phyloP scores from a whole-genome alignment of 2,888 invertebrate genomes.

The Ptilodon capucinus region DNA sequence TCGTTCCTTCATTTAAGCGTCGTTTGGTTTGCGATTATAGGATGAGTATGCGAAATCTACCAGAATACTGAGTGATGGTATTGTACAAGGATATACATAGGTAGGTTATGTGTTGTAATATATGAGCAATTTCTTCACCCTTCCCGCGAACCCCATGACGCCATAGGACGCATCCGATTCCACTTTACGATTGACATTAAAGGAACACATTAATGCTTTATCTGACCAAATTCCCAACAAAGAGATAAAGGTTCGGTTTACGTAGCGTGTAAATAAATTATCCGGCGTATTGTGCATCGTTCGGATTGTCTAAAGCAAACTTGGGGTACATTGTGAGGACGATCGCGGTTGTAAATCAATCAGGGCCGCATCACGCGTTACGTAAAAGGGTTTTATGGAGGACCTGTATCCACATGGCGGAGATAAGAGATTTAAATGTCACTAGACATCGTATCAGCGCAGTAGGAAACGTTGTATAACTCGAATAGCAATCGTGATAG shows the following conservation, averaged over 20 bases:
- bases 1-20: too few species aligned
- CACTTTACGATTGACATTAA: conserved; percentile 73
- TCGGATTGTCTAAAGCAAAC: conserved; percentile 72
- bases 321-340: conserved; percentile 60
- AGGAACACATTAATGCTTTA: conserved; percentile 75
- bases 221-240: conserved; percentile 71
- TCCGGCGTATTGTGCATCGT: conserved; percentile 60
- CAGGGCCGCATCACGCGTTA: conserved; percentile 57
- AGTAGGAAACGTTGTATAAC: neutral
- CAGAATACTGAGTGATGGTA: too few species aligned
- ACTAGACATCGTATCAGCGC: conserved; percentile 5
- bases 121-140: neutral
- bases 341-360: conserved; percentile 69
- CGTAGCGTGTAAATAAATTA: conserved; percentile 76
- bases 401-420: conserved; percentile 49
- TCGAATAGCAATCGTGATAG: neutral
- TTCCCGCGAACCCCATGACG: conserved; percentile 57
- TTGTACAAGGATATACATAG: neutral
- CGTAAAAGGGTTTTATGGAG: conserved; percentile 68
- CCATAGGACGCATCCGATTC: conserved; percentile 39
- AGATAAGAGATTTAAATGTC: conserved; percentile 62
- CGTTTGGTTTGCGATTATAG: too few species aligned
- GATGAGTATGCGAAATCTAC: too few species aligned
- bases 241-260: conserved; percentile 74
- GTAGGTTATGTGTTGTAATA: neutral